Conservation (phyloP, 2,888 invertebrate genomes). For the Phymatocera aterrima region DNA sequence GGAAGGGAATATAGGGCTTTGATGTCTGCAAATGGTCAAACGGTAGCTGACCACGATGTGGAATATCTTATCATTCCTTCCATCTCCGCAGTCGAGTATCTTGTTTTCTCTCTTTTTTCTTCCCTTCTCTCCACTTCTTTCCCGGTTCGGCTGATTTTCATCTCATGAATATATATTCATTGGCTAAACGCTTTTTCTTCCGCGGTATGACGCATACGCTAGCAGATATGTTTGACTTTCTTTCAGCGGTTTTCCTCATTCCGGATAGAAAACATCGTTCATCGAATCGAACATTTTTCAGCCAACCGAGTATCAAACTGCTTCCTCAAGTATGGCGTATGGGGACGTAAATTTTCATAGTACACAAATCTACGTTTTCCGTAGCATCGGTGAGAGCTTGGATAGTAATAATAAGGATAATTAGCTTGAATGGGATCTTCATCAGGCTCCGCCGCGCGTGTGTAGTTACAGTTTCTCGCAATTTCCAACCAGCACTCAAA, state of each 20-base stretch:
- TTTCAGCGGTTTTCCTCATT: not conserved
- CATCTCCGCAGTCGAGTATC: too few species aligned
- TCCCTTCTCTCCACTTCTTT: not conserved
- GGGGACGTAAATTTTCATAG: too few species aligned
- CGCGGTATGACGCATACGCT: not conserved
- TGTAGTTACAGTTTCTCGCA: too few species aligned
- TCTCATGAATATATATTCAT: constrained; percentile 32
- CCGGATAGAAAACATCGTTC: constrained; percentile 1
- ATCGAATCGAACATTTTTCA: too few species aligned
- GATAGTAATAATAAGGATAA: too few species aligned
- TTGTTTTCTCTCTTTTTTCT: constrained; percentile 20
- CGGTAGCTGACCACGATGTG: constrained; percentile 20
- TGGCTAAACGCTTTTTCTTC: constrained; percentile 11
- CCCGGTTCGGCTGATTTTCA: constrained; percentile 27
- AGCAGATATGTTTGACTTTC: constrained; percentile 31
- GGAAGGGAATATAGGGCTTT: not conserved
- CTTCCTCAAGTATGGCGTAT: too few species aligned
- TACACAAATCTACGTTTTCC: too few species aligned
- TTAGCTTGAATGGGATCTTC: too few species aligned
- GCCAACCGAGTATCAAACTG: too few species aligned
- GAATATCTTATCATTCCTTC: constrained; percentile 39
- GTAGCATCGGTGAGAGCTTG: too few species aligned
- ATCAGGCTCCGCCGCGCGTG: too few species aligned
- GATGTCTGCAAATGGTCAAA: constrained; percentile 34
- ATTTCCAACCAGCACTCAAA: too few species aligned